Conservation (phyloP, 2,888 invertebrate species). For the Andrena marginata region DNA sequence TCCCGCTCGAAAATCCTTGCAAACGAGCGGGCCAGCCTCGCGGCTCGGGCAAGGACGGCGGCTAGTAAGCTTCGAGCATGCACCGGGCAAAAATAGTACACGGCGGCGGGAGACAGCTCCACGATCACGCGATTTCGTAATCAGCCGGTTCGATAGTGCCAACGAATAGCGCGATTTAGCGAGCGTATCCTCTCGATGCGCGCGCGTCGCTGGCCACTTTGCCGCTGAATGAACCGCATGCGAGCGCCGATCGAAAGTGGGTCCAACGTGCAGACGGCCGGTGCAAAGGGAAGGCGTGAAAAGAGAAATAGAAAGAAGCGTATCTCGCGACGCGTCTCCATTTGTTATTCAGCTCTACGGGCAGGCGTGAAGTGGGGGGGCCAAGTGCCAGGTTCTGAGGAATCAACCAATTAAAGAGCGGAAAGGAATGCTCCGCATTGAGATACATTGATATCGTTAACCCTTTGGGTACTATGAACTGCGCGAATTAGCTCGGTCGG, state of each 20-base stretch:
- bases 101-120: neutral
- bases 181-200: constrained; percentile 1
- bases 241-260: neutral
- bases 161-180: constrained; percentile 8
- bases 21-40: neutral
- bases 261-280: constrained; percentile 3
- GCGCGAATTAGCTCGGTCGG: too few species aligned
- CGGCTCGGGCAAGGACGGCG: constrained; percentile 30
- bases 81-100: constrained; percentile 47
- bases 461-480: too few species aligned
- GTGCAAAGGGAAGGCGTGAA: constrained; percentile 28
- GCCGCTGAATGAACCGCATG: constrained; percentile 19
- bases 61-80: constrained; percentile 30
- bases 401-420: neutral
- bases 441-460: too few species aligned
- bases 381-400: neutral
- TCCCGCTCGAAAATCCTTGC: neutral
- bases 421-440: neutral
- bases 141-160: constrained; percentile 18
- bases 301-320: constrained; percentile 1
- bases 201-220: neutral
- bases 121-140: constrained; percentile 41
- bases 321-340: neutral
- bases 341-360: neutral
- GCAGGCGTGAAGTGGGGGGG: neutral